Evolutionary conservation across 2,113 vertebrate species (phyloP).

Genomic region (Pseudorhombus dupliciocellatus): DNA sequence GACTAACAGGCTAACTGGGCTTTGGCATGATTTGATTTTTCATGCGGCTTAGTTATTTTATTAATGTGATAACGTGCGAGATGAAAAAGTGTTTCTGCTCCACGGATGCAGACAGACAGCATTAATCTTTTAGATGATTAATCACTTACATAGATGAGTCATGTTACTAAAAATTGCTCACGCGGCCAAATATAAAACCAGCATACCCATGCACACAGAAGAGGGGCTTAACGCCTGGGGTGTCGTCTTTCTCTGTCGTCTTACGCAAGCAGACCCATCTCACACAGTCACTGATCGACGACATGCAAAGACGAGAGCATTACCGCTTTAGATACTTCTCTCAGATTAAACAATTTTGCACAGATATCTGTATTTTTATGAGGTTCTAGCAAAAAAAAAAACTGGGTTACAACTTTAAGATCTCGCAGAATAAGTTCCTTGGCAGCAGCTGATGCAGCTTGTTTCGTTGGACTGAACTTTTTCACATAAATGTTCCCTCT

Average conservation of each 20-base stretch:
- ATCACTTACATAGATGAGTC: constrained; percentile 64
- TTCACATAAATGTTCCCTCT: background rate
- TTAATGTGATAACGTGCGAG: constrained; percentile 33
- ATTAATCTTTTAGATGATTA: constrained; percentile 61
- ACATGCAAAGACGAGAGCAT: constrained; percentile 18
- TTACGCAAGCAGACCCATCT: constrained; percentile 12
- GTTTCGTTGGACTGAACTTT: background rate
- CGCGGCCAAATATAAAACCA: constrained; percentile 67
- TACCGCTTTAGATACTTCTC: background rate
- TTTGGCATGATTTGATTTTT: constrained; percentile 30
- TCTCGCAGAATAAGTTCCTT: background rate
- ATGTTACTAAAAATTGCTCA: constrained; percentile 48
- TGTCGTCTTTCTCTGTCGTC: background rate
- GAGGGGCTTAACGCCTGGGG: constrained; percentile 2
- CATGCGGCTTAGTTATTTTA: constrained; percentile 27
- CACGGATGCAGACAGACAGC: constrained; percentile 23
- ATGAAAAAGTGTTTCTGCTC: constrained; percentile 41
- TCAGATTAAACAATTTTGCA: background rate
- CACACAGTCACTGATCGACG: constrained; percentile 28
- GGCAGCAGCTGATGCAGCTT: background rate
- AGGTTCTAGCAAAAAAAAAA: background rate
- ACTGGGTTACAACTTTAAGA: background rate
- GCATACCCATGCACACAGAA: constrained; percentile 16
- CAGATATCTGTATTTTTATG: background rate
- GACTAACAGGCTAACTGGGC: background rate